A percentile compares a stretch with the other conserved stretches of the same genome.
phyloP scores from a whole-genome alignment of 2,797 vertebrate species.

The Leptoclinus maculatus region DNA sequence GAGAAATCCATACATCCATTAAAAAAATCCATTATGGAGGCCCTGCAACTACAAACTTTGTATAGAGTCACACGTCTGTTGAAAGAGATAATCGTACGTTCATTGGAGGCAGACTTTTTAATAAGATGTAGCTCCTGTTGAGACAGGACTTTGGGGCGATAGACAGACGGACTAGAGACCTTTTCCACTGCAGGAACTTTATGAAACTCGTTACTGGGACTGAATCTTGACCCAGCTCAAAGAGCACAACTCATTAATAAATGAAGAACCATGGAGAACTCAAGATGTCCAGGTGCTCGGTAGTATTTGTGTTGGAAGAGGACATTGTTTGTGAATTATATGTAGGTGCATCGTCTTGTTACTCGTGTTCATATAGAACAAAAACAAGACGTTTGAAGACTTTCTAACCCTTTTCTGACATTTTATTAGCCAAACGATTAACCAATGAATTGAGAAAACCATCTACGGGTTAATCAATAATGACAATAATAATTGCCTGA shows the following conservation, averaged over 20 bases:
- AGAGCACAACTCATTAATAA: no score
- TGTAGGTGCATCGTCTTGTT: no score
- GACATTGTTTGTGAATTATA: no score
- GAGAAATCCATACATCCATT: slow-evolving; percentile 6
- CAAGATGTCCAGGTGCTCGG: no score
- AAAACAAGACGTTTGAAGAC: no score
- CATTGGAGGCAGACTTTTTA: background rate
- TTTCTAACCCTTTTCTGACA: background rate
- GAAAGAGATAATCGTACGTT: background rate
- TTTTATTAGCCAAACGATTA: no score
- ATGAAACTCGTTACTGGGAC: no score
- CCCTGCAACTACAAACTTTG: background rate
- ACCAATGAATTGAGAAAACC: background rate
- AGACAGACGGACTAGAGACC: background rate
- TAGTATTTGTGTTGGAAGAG: no score
- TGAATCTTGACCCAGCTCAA: no score
- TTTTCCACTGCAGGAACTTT: no score
- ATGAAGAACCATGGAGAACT: no score
- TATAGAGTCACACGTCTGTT: background rate
- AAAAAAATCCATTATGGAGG: slow-evolving; percentile 14
- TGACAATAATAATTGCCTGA: background rate
- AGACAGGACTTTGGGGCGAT: background rate
- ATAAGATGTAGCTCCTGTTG: background rate
- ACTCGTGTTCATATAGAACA: no score
- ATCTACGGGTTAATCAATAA: background rate